Conservation (phyloP, 2,113 vertebrate genomes). For the Passer domesticus region DNA sequence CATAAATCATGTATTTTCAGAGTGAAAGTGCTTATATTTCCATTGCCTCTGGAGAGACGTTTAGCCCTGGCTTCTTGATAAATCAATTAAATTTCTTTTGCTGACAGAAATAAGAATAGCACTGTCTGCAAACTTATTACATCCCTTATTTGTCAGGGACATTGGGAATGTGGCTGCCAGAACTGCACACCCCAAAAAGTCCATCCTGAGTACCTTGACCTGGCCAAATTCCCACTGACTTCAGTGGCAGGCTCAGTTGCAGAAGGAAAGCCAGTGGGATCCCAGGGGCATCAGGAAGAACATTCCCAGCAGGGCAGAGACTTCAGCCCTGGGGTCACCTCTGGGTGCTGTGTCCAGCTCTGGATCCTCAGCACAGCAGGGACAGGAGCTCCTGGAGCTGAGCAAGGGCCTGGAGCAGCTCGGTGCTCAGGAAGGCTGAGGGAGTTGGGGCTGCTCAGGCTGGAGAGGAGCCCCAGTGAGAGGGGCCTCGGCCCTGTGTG, state of each 20-base stretch:
- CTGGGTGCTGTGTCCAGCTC: no score
- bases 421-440: no score
- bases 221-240: background rate
- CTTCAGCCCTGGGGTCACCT: background rate
- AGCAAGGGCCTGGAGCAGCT: no score
- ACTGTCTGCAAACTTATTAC: background rate
- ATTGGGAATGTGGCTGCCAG: background rate
- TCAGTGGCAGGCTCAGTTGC: background rate
- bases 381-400: no score
- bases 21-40: constrained; percentile 20
- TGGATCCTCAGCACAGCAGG: no score
- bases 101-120: background rate
- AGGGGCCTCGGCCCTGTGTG: no score
- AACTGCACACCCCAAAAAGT: background rate
- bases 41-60: constrained; percentile 6
- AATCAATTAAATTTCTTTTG: constrained; percentile 16
- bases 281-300: no score
- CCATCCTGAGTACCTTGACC: background rate
- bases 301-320: background rate
- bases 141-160: background rate
- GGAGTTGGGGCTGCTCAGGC: no score
- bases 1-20: constrained; percentile 24
- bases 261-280: background rate
- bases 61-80: constrained; percentile 12
- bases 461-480: no score